These are phyloP conservation scores for Sceloporus undulatus DNA, from an alignment of 2,113 vertebrate species.

Conservation along the genomic window DNA sequence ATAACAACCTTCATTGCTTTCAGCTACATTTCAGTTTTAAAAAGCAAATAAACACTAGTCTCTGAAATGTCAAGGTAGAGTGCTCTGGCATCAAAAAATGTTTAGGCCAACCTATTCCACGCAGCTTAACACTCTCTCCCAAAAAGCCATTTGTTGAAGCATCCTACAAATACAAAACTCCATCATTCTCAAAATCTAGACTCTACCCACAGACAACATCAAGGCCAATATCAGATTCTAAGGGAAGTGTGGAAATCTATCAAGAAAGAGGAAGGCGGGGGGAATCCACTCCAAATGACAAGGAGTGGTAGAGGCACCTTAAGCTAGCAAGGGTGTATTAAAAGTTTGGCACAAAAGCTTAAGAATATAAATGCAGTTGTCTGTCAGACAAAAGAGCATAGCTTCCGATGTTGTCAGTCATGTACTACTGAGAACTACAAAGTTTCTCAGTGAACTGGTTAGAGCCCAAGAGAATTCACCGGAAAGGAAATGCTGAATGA, in stretches of 20 bases:
- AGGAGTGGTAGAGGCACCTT: constrained; percentile 13
- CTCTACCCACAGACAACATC: neutral
- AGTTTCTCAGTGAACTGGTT: constrained; percentile 66
- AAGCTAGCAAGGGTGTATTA: constrained; percentile 41
- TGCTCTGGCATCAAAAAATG: no score
- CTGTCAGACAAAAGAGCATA: constrained; percentile 67
- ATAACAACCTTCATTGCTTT: neutral
- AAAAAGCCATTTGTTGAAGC: neutral
- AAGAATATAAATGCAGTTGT: constrained; percentile 52
- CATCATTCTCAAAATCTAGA: constrained; percentile 18
- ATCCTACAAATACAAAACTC: constrained; percentile 9
- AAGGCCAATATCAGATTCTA: constrained; percentile 12
- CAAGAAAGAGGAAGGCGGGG: neutral
- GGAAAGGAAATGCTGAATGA: constrained; percentile 68
- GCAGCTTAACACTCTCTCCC: neutral
- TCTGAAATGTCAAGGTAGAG: neutral
- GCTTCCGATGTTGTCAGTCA: constrained; percentile 69
- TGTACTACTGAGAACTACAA: constrained; percentile 63
- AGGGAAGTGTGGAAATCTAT: neutral
- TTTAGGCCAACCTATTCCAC: no score
- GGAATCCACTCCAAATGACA: constrained; percentile 24
- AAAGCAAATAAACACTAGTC: neutral
- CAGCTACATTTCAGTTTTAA: neutral
- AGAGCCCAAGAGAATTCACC: constrained; percentile 65
- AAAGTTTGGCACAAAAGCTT: constrained; percentile 47